A percentile compares a stretch with the other conserved stretches of the same genome.
Conservation (phyloP, 2,113 vertebrate genomes). For the Crocuta crocuta region DNA sequence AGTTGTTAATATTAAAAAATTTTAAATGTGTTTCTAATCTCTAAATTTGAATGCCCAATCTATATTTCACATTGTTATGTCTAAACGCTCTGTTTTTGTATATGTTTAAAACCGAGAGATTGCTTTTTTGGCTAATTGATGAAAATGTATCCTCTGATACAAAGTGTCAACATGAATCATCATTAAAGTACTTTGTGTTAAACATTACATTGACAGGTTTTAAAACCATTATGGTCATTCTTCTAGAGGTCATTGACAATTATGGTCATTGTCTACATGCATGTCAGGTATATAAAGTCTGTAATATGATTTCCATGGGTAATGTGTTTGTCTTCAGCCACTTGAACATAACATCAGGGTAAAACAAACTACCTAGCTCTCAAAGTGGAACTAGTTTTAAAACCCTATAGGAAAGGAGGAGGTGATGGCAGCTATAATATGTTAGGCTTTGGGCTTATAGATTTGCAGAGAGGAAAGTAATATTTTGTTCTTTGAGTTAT, state of each 20-base stretch:
- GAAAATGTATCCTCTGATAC: neutral
- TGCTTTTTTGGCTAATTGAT: neutral
- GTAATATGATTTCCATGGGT: neutral
- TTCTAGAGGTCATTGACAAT: neutral
- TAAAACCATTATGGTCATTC: neutral
- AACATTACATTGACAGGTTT: neutral
- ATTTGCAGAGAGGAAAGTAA: neutral
- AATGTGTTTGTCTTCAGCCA: conserved; percentile 46
- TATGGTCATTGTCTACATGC: neutral
- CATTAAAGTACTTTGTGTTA: neutral
- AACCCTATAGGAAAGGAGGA: conserved; percentile 60
- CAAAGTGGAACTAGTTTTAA: conserved; percentile 77
- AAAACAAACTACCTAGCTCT: conserved; percentile 73
- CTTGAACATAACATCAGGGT: conserved; percentile 76
- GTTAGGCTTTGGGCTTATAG: neutral
- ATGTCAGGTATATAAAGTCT: conserved; percentile 40
- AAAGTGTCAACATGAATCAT: neutral
- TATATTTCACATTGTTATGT: neutral
- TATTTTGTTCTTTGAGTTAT: neutral
- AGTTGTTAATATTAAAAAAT: neutral
- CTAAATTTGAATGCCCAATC: neutral
- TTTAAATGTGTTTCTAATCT: neutral
- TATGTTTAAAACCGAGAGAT: neutral
- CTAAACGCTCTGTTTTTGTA: neutral
- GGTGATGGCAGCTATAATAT: neutral